phyloP scores from a whole-genome alignment of 2,113 vertebrate genomes.

The Octodon degus region DNA sequence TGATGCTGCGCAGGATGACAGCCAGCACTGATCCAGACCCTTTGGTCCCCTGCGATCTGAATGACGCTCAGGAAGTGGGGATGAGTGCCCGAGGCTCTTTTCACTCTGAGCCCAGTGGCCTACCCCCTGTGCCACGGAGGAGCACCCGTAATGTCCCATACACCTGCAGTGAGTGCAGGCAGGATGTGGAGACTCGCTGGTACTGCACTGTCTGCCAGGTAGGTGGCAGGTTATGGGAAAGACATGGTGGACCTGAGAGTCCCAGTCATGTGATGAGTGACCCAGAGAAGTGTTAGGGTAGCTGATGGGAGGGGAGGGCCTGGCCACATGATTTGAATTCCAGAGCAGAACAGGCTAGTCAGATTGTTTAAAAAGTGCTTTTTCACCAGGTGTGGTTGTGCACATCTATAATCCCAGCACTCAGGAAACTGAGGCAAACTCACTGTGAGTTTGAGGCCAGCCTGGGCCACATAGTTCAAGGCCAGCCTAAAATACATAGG shows the following conservation, averaged over 20 bases:
- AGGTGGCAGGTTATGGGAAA: neutral
- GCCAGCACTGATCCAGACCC: slow-evolving; percentile 89
- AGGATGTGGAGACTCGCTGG: slow-evolving; percentile 97
- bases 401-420: neutral
- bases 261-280: accelerated
- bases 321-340: neutral
- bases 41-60: slow-evolving; percentile 96
- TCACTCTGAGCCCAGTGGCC: slow-evolving; percentile 97
- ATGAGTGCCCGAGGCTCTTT: slow-evolving; percentile 98
- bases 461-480: neutral
- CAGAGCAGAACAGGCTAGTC: neutral
- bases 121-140: slow-evolving; percentile 96
- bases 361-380: neutral
- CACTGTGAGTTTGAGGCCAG: neutral
- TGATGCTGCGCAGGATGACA: neutral
- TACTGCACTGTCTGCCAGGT: slow-evolving; percentile 99
- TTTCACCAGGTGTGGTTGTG: neutral
- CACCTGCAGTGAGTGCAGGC: slow-evolving; percentile 98
- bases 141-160: slow-evolving; percentile 95
- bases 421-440: neutral
- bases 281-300: accelerated
- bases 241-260: too few species aligned
- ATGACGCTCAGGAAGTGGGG: slow-evolving; percentile 92
- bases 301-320: neutral
- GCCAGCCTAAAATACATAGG: neutral